phyloP scores from a whole-genome alignment of 2,888 invertebrate genomes.

The Physocephala rufipes region DNA sequence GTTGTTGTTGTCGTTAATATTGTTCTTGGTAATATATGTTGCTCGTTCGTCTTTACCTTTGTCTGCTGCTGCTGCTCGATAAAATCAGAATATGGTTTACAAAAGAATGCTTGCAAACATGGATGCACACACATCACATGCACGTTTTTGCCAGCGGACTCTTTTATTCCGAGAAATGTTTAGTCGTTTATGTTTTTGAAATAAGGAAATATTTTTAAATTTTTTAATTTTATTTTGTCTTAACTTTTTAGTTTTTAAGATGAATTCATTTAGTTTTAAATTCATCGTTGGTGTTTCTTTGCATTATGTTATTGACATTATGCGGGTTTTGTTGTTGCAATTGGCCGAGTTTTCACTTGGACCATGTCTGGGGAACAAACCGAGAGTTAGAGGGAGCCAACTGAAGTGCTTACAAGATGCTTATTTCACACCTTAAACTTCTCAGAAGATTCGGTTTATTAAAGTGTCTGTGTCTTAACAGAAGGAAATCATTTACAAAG shows the following conservation, averaged over 20 bases:
- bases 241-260: slow-evolving; percentile 17
- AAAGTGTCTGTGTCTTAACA: not conserved
- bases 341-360: not conserved
- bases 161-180: slow-evolving; percentile 36
- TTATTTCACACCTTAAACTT: not conserved
- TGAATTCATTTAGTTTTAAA: slow-evolving; percentile 15
- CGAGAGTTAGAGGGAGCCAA: slow-evolving; percentile 30
- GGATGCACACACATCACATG: slow-evolving; percentile 18
- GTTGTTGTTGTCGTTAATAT: slow-evolving; percentile 26
- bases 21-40: no score
- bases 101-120: slow-evolving; percentile 42
- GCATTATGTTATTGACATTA: not conserved
- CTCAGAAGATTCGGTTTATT: not conserved
- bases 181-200: not conserved
- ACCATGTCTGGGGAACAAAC: slow-evolving; percentile 12
- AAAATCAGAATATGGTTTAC: slow-evolving; percentile 58
- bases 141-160: not conserved
- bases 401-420: slow-evolving; percentile 46
- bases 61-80: slow-evolving; percentile 34
- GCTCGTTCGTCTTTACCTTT: no score
- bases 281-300: not conserved
- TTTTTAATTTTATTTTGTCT: slow-evolving; percentile 8
- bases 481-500: slow-evolving; percentile 9
- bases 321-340: not conserved
- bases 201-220: not conserved